Evolutionary conservation across 2,797 vertebrate species (phyloP), one percentile per base, ranked within the genome.

Genomic region (Decapterus maruadsi): DNA sequence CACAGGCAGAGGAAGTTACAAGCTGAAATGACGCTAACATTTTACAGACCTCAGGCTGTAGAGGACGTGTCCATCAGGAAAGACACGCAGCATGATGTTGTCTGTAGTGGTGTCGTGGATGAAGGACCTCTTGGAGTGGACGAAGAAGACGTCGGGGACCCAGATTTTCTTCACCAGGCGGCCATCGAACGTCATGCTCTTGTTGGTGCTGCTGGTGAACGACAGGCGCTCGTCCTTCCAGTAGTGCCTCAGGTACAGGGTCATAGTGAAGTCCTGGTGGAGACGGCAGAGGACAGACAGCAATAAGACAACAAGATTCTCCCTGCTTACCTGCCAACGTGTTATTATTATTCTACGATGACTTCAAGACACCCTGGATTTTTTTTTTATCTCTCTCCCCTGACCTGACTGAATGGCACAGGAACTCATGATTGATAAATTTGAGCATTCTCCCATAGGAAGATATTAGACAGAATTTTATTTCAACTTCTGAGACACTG

Each of bases 111-210:
- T 99, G 73, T 98, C 97, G 0, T 99, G 98, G 83, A 95, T 99
- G 86, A 99, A 99, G 2, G 98, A 99, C 72, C 97, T 94, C 89
- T 99, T 99, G 20, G 98, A 99, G 88, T 99, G 98, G 78, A 99
- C 98, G 0, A 99, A 99, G 90, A 99, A 99, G 76, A 99, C 97
- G 0, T 99, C 98, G 0, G 98, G 98, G n/a, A 98, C 97, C 98
- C 98, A 99, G 90, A 99, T 99, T 92, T 97, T 98, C 92, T 98
- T 98, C 76, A 99, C 97, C 60, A 99, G 91, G 14, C 98, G 95
- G 1, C 98, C 96, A 0, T 99, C 98, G 0, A 99, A 99, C 2
- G 98, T 99, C 98, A 98, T 98, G 90, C 98, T 99, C 84, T 97
- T 98, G 82, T 99, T 99, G 78, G 94, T 97, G 89, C 92, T 93